phyloP scores from a whole-genome alignment of 2,113 vertebrate genomes.

The Dasyurus viverrinus region DNA sequence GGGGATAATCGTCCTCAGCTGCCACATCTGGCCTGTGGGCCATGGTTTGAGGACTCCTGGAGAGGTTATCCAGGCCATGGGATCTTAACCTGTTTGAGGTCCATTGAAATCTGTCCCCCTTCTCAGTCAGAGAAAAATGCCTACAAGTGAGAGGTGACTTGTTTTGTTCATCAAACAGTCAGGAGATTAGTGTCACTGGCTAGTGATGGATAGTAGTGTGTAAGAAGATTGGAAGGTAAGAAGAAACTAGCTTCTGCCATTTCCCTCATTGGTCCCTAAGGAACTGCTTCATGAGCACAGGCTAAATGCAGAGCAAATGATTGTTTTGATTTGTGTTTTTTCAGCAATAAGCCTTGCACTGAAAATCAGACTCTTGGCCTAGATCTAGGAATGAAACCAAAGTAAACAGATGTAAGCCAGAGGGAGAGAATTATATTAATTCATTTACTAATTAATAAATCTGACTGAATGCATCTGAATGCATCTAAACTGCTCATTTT shows the following conservation, averaged over 20 bases:
- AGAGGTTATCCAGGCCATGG: not conserved
- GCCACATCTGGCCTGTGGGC: too few relatives aligned
- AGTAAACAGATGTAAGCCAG: slow-evolving; percentile 24
- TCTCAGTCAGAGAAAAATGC: not conserved
- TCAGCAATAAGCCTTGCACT: slow-evolving; percentile 13
- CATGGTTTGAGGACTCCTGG: too few relatives aligned
- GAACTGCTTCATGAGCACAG: not conserved
- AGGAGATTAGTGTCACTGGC: not conserved
- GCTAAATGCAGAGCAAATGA: not conserved
- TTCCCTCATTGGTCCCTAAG: not conserved
- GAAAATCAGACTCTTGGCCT: slow-evolving; percentile 35
- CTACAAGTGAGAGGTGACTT: not conserved
- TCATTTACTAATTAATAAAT: not conserved
- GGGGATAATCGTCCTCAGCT: too few relatives aligned
- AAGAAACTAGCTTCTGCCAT: not conserved
- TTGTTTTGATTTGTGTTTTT: not conserved
- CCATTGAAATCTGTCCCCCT: not conserved
- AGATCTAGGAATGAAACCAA: not conserved
- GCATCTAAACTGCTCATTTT: not conserved
- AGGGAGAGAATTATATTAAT: not conserved
- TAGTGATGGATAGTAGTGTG: not conserved
- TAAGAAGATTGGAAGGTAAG: not conserved
- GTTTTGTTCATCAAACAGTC: not conserved
- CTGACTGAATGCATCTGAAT: not conserved
- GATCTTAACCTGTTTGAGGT: not conserved